Base-by-base conservation (phyloP, 2,113 vertebrate genomes). In the Plectropomus leopardus region DNA sequence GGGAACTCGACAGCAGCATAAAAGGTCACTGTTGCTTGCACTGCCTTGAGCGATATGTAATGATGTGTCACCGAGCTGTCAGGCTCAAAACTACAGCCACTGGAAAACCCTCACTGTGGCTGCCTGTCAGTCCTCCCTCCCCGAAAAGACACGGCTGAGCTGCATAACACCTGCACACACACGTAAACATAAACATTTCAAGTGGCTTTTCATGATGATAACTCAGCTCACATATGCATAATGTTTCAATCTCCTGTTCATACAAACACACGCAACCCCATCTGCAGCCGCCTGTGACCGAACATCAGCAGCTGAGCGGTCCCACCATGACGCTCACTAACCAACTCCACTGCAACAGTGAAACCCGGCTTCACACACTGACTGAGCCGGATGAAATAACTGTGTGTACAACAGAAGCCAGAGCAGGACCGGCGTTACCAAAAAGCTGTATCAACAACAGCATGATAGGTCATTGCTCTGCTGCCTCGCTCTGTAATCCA, bases 61-160 rank as follows among this genome's bases (percentile, higher is more conserved):
- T 86, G 68, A 88, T 84, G 92, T 90, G 90, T 92, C 89, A 91
- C 80, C n/a, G 79, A 81, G 80, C 72, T 90, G 91, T 92, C 91
- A 90, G 72, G 68, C 53, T 78, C 65, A 47, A 80, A 85, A 86
- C 82, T 58, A 80, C 72, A 83, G 69, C 77, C 59, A 40, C 55
- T 65, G 71, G 64, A 88, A 86, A 88, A 86, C 32, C 66, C 80
- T 83, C 72, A 63, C 54, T 42, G 36, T 32, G 78, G 61, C 64
- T 40, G 66, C 54, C 61, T 78, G 73, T 74, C 81, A 75, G 28
- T 14, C 26, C 17, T 10, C 36, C 36, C 36, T 40, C n/a, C 42
- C 28, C 10, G 47, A 63, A 68, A 76, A 54, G 28, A 19, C 72
- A 63, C 13, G 1, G 19, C 55, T 42, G 72, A 59, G 61, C 71